A percentile compares a stretch with the other conserved stretches of the same genome.
Conservation (phyloP, 2,888 invertebrate species). For the Hydroisotoma schaefferi region DNA sequence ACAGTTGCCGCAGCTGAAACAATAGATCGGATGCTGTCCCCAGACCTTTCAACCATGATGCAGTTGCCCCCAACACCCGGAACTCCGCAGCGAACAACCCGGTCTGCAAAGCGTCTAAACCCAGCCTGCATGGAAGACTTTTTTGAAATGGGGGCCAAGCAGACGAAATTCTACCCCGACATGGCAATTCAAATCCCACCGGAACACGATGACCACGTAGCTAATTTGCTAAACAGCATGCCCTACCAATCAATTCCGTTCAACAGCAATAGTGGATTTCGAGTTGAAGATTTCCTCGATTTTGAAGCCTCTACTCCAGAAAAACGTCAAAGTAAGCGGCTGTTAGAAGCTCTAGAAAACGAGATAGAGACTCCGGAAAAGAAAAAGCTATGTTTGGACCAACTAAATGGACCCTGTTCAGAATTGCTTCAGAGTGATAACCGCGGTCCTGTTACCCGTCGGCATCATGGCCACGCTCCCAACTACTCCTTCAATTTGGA, state of each 20-base stretch:
- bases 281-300: not conserved
- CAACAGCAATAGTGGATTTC: too few relatives aligned
- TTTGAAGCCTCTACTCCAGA: not conserved
- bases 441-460: not conserved
- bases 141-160: too few relatives aligned
- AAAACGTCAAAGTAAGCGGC: not conserved
- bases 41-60: not conserved
- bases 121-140: too few relatives aligned
- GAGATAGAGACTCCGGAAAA: conserved; percentile 1
- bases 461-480: not conserved
- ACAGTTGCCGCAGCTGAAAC: too few relatives aligned
- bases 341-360: not conserved
- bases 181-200: too few relatives aligned
- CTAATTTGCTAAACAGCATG: too few relatives aligned
- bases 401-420: not conserved
- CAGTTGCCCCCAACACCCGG: not conserved
- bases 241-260: too few relatives aligned
- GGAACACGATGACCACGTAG: too few relatives aligned
- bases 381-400: not conserved
- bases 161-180: too few relatives aligned
- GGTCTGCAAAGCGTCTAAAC: not conserved
- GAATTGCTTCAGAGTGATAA: not conserved
- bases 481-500: not conserved
- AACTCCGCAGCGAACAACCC: not conserved
- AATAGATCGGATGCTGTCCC: not conserved